Evolutionary conservation across 2,113 vertebrate genomes (phyloP).

Genomic region (Perca fluviatilis): DNA sequence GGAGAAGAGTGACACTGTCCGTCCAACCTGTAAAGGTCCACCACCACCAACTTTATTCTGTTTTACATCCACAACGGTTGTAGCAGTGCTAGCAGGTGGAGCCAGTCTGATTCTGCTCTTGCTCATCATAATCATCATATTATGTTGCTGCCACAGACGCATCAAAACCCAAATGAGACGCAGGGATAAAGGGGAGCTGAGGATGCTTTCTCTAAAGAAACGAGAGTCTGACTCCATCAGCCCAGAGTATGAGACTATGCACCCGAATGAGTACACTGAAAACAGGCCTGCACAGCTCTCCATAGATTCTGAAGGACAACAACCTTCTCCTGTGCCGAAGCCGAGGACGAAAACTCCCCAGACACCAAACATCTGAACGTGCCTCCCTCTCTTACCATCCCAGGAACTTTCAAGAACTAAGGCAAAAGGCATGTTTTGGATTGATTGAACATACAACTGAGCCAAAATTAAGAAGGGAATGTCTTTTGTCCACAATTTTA

Average conservation of each 20-base stretch:
- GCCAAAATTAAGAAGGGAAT: background rate
- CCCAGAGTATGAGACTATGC: slow-evolving; percentile 61
- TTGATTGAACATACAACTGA: background rate
- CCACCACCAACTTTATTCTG: slow-evolving; percentile 21
- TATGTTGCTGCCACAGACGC: slow-evolving; percentile 35
- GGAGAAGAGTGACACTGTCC: slow-evolving; percentile 52
- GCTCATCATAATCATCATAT: slow-evolving; percentile 25
- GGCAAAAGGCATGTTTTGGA: background rate
- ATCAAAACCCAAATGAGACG: background rate
- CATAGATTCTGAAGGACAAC: background rate
- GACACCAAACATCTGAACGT: slow-evolving; percentile 32
- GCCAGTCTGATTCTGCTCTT: slow-evolving; percentile 59
- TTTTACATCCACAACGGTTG: slow-evolving; percentile 30
- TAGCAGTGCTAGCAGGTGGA: slow-evolving; percentile 45
- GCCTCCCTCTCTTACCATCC: background rate
- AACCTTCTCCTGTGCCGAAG: slow-evolving; percentile 73
- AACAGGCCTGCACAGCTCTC: background rate
- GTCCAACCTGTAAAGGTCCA: slow-evolving; percentile 44
- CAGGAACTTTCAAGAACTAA: background rate
- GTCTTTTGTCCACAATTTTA: background rate
- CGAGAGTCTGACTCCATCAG: background rate
- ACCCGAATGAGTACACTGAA: slow-evolving; percentile 1
- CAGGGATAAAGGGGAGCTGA: slow-evolving; percentile 5
- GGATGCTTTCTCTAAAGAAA: slow-evolving; percentile 43
- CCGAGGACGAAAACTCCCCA: slow-evolving; percentile 68